Conservation (phyloP, 2,797 vertebrate species). For the Microcaecilia unicolor region DNA sequence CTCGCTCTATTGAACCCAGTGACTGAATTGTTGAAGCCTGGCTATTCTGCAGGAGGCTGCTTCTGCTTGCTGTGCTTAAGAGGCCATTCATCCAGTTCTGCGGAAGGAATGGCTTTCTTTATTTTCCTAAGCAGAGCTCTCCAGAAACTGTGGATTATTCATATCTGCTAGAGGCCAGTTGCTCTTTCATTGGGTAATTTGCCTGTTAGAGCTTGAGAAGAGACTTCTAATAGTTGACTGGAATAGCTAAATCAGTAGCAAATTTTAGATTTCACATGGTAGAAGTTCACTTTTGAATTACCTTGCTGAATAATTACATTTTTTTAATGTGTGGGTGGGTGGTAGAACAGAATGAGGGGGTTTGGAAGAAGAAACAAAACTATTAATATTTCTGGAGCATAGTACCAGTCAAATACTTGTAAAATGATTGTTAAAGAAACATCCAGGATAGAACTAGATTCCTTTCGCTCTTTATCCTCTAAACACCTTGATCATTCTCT, state of each 20-base stretch:
- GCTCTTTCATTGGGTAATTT: slow-evolving; percentile 47
- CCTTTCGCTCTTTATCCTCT: too few relatives aligned
- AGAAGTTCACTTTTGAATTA: slow-evolving; percentile 15
- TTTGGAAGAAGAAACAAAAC: too few relatives aligned
- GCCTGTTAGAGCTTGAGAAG: slow-evolving; percentile 40
- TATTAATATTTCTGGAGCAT: too few relatives aligned
- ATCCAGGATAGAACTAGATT: too few relatives aligned
- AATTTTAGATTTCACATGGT: slow-evolving; percentile 34
- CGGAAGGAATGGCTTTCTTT: slow-evolving; percentile 37
- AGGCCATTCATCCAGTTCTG: slow-evolving; percentile 46
- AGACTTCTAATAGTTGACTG: slow-evolving; percentile 31
- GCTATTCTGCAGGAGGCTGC: slow-evolving; percentile 13
- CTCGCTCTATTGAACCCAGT: slow-evolving; percentile 1
- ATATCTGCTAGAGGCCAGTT: slow-evolving; percentile 46
- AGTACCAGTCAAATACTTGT: too few relatives aligned
- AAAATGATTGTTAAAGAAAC: too few relatives aligned
- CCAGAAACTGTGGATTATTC: slow-evolving; percentile 40
- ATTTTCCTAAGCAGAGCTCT: slow-evolving; percentile 20
- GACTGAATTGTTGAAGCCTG: slow-evolving; percentile 24
- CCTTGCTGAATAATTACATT: slow-evolving; percentile 4
- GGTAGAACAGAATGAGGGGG: too few relatives aligned
- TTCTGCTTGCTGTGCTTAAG: slow-evolving; percentile 39
- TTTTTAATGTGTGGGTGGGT: too few relatives aligned
- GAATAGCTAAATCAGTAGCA: slow-evolving; percentile 34
- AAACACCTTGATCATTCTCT: too few relatives aligned